These are phyloP conservation scores for Garra rufa DNA, from an alignment of 2,113 vertebrate species.

Conservation along the genomic window DNA sequence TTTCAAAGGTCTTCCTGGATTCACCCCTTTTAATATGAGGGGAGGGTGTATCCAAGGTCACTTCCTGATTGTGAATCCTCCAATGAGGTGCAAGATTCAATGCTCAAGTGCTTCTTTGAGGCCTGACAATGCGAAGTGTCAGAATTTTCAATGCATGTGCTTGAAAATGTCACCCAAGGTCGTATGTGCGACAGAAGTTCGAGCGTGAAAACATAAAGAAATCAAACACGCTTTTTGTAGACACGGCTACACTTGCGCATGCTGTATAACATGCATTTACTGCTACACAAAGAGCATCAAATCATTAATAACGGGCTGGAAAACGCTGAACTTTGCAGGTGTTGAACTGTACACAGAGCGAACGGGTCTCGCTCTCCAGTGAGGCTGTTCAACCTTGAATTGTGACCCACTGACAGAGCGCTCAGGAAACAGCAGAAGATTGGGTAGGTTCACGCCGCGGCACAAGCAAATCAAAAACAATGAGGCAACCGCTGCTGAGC, in stretches of 20 bases:
- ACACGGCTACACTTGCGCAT: neutral
- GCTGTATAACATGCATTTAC: neutral
- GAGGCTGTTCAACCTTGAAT: conserved; percentile 60
- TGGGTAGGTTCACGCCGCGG: conserved; percentile 22
- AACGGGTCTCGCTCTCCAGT: conserved; percentile 48
- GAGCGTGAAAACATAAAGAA: conserved; percentile 16
- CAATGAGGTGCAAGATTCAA: conserved; percentile 50
- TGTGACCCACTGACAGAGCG: conserved; percentile 56
- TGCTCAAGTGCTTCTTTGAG: conserved; percentile 54
- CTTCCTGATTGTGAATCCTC: conserved; percentile 53
- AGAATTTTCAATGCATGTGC: conserved; percentile 53
- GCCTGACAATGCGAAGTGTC: conserved; percentile 53
- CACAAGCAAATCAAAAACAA: conserved; percentile 32
- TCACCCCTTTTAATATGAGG: conserved; percentile 35
- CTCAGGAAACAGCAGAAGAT: conserved; percentile 59
- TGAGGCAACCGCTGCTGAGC: conserved; percentile 8
- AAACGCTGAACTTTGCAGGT: conserved; percentile 39
- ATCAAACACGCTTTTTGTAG: neutral
- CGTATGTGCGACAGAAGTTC: conserved; percentile 33
- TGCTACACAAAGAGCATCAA: neutral
- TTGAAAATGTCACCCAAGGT: conserved; percentile 61
- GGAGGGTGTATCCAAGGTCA: conserved; percentile 53
- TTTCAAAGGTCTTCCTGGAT: conserved; percentile 42
- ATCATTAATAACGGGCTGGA: neutral
- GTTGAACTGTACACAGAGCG: conserved; percentile 38